Conservation (phyloP, 2,113 vertebrate species). For the Manacus vitellinus region DNA sequence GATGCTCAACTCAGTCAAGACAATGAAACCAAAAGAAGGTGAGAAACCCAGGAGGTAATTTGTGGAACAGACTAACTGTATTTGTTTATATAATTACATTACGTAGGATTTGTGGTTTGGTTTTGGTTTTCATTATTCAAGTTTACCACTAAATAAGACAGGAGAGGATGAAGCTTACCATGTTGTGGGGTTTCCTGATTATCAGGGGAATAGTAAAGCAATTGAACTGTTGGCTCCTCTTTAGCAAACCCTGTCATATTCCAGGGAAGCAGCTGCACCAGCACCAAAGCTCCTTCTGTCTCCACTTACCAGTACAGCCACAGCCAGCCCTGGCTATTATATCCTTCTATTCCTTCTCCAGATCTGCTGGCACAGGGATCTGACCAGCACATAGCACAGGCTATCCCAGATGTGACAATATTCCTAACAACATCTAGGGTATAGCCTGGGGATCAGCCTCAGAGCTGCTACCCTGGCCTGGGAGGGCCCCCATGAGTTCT, state of each 20-base stretch:
- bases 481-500: neutral
- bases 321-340: neutral
- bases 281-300: neutral
- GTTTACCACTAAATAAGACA: neutral
- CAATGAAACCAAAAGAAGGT: neutral
- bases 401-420: neutral
- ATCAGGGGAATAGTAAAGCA: neutral
- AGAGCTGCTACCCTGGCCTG: neutral
- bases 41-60: neutral
- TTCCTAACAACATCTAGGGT: neutral
- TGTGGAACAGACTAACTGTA: neutral
- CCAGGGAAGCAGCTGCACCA: neutral
- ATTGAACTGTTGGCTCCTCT: neutral
- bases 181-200: neutral
- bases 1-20: neutral
- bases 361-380: neutral
- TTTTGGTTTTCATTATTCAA: neutral
- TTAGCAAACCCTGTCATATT: neutral
- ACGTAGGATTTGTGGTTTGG: neutral
- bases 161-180: neutral
- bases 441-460: neutral
- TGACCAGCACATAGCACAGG: neutral
- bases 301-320: neutral
- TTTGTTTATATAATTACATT: neutral
- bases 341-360: neutral